These are phyloP conservation scores for Chiroxiphia lanceolata DNA, from an alignment of 2,797 vertebrate genomes.

Conservation along the genomic window DNA sequence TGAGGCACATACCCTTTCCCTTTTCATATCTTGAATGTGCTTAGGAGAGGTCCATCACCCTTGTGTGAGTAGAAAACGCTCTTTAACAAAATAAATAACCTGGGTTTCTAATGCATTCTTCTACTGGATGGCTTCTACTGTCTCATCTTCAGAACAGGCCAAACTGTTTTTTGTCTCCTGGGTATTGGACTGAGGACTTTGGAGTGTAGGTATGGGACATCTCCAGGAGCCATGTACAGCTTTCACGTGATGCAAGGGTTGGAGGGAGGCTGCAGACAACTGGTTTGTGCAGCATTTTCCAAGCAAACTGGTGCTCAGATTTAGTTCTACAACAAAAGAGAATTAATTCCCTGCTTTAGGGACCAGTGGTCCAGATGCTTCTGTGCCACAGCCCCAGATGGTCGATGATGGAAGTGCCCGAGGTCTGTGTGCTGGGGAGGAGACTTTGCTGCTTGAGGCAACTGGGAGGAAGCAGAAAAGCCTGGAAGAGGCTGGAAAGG, in stretches of 20 bases:
- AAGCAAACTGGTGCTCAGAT: background rate
- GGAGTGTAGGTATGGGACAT: background rate
- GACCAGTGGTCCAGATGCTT: background rate
- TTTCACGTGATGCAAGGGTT: background rate
- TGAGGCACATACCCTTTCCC: background rate
- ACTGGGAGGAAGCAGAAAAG: background rate
- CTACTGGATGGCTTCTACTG: background rate
- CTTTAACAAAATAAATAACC: background rate
- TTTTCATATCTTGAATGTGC: fast-evolving
- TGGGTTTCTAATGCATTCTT: background rate
- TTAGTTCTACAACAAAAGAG: background rate
- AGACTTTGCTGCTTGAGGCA: background rate
- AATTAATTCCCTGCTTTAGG: background rate
- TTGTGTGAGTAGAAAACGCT: background rate
- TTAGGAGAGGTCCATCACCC: background rate
- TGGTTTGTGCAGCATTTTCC: background rate
- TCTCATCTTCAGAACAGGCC: background rate
- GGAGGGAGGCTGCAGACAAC: background rate
- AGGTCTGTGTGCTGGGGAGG: background rate
- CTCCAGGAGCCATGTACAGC: fast-evolving
- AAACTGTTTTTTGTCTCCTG: background rate
- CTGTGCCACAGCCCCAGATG: background rate
- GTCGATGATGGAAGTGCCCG: background rate
- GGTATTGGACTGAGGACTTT: background rate
- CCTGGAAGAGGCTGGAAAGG: background rate